Base-by-base conservation (phyloP, 2,888 invertebrate species). In the Phyllotreta striolata region DNA sequence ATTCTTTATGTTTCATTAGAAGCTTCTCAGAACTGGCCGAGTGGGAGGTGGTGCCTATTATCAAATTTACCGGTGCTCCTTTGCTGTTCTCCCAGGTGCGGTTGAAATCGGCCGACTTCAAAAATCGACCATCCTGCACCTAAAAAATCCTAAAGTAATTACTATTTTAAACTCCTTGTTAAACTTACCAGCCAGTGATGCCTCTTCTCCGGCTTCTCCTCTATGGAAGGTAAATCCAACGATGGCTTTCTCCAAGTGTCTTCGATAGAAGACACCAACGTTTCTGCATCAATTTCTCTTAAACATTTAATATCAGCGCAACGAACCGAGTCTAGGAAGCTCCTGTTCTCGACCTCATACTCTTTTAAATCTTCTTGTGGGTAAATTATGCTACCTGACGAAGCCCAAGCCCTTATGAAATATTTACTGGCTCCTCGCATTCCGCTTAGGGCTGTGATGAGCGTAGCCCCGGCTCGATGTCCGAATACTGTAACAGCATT, bases 401-500 rank as follows among this genome's bases (percentile, higher is more conserved):
- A 89, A 0, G 92, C 86, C 94, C 94, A 94, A 3, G 89, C 91
- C 55, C 90, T 67, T 0, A 89, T 83, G 75, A 93, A 95, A 3
- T 93, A 83, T 51, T 87, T 87, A 57, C 88, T 86, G 1, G 88
- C 83, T 61, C 85, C 81, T 70, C 79, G 83, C 8, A 83, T 86
- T 78, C 68, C 89, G 81, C 75, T 86, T 43, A 95, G 81, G 0
- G 92, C 91, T 0, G 93, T 90, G 0, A 92, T 91, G 9, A 95
- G 80, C 0, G 94, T 94, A 0, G 91, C 95, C 0, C 95, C 81
- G 0, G 94, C 92, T 14, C 92, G 86, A 77, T 95, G 93, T 0
- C 94, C 96, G 73, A 95, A 85, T 40, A 96, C 77, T 0, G 93
- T 95, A 0, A 96, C 91, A 2, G 91, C 85, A 0, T 85, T 83